phyloP scores from a whole-genome alignment of 1,140 invertebrate genomes.

The Leptopilina clavipes region DNA sequence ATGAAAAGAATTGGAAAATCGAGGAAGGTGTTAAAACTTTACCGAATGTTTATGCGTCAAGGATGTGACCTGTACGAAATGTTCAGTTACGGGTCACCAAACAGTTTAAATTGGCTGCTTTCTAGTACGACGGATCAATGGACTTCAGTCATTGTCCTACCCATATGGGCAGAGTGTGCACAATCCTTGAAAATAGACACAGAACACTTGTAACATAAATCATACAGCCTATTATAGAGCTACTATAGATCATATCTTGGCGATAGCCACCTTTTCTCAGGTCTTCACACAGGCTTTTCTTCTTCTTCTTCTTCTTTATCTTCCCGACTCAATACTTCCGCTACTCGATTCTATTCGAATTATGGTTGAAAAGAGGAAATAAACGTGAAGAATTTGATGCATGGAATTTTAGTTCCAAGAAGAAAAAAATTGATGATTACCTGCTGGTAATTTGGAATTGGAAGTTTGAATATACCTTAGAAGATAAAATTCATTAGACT shows the following conservation, averaged over 20 bases:
- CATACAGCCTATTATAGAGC: constrained; percentile 70
- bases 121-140: constrained; percentile 52
- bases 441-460: too few species aligned
- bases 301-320: constrained; percentile 38
- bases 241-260: constrained; percentile 63
- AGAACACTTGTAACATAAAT: constrained; percentile 66
- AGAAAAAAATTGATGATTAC: too few species aligned
- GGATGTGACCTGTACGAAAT: background rate
- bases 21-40: too few species aligned
- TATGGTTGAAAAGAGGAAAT: too few species aligned
- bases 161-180: constrained; percentile 49
- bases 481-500: too few species aligned
- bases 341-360: background rate
- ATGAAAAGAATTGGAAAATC: background rate
- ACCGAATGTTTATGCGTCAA: background rate
- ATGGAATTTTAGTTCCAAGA: too few species aligned
- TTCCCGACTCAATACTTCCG: constrained; percentile 38
- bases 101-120: constrained; percentile 4
- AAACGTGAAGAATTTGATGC: too few species aligned
- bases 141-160: constrained; percentile 60
- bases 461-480: too few species aligned
- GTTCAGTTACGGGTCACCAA: background rate
- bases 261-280: constrained; percentile 61
- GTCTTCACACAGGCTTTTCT: constrained; percentile 40
- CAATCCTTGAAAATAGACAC: constrained; percentile 59